phyloP scores from a whole-genome alignment of 2,113 vertebrate species.

The Diadophis punctatus region DNA sequence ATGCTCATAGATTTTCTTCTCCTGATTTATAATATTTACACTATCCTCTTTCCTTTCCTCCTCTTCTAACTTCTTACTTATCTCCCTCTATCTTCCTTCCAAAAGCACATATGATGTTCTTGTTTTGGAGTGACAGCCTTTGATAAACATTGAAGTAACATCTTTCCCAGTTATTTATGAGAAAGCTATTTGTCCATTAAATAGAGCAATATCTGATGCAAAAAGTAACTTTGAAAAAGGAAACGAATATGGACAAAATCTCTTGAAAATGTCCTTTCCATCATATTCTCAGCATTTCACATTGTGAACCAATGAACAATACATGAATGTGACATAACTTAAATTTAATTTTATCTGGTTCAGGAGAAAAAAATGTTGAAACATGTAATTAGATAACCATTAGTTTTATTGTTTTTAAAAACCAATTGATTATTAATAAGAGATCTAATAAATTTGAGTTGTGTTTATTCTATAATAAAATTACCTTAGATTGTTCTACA shows the following conservation, averaged over 20 bases:
- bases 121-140: background rate
- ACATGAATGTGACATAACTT: background rate
- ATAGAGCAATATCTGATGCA: background rate
- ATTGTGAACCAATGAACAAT: background rate
- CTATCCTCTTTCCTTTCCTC: too few species aligned
- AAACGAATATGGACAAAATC: background rate
- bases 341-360: background rate
- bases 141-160: background rate
- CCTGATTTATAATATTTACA: background rate
- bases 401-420: background rate
- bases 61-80: background rate
- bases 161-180: background rate
- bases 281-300: background rate
- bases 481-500: background rate
- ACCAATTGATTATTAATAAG: background rate
- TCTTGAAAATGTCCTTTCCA: background rate
- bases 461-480: background rate
- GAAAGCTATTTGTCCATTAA: background rate
- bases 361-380: background rate
- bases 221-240: background rate
- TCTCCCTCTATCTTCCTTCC: background rate
- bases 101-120: background rate
- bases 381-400: rapidly evolving
- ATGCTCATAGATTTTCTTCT: background rate
- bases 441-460: background rate